Evolutionary conservation across 1,140 invertebrate species (phyloP).

Genomic region (Monochamus saltuarius): DNA sequence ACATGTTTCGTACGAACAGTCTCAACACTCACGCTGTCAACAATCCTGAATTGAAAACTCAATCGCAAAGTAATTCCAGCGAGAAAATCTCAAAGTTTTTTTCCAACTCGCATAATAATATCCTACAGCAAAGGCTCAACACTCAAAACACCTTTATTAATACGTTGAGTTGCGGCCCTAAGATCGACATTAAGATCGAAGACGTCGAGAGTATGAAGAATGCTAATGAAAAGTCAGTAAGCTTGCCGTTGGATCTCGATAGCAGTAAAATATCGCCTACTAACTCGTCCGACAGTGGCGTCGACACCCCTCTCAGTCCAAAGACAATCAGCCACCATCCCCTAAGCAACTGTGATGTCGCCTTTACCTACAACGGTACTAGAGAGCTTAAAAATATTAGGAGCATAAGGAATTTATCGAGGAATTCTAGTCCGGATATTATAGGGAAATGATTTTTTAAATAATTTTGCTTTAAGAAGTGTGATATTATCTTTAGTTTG

Average conservation of each 20-base stretch:
- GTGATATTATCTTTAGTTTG: constrained; percentile 9
- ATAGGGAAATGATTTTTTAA: constrained; percentile 18
- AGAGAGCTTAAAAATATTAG: constrained; percentile 66
- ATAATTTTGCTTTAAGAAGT: constrained; percentile 4
- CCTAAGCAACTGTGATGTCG: constrained; percentile 61
- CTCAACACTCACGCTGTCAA: constrained; percentile 50
- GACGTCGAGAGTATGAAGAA: constrained; percentile 29
- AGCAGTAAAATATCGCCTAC: constrained; percentile 34
- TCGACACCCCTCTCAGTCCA: constrained; percentile 47
- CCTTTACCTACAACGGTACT: constrained; percentile 66
- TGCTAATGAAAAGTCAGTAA: constrained; percentile 21
- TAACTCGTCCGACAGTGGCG: constrained; percentile 45
- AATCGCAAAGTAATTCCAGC: constrained; percentile 31
- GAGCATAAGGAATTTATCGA: constrained; percentile 38
- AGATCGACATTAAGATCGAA: constrained; percentile 51
- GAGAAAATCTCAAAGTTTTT: constrained; percentile 62
- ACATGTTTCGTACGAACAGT: constrained; percentile 38
- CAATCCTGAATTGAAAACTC: constrained; percentile 39
- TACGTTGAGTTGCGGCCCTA: background rate
- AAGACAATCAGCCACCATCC: constrained; percentile 55
- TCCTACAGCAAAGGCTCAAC: constrained; percentile 55
- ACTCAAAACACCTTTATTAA: constrained; percentile 5
- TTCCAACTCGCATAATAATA: constrained; percentile 65
- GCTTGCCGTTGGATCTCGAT: constrained; percentile 20
- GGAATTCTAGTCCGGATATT: constrained; percentile 45